Conservation (phyloP, 2,797 vertebrate genomes). For the Xiphophorus birchmanni region DNA sequence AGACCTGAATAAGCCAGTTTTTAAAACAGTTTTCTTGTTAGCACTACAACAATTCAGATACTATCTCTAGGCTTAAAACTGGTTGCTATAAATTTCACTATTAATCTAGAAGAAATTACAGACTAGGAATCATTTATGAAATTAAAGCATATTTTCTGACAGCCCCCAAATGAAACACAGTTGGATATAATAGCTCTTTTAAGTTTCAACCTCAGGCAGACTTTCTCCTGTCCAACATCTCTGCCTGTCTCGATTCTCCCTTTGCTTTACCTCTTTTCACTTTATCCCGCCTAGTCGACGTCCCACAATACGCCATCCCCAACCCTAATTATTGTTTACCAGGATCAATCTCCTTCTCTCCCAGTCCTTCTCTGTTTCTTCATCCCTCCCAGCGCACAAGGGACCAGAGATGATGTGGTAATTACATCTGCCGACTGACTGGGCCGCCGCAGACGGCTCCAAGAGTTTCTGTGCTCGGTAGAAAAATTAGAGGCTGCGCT, state of each 20-base stretch:
- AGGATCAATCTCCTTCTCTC: conserved; percentile 67
- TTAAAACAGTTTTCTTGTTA: neutral
- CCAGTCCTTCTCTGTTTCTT: conserved; percentile 31
- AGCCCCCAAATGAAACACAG: neutral
- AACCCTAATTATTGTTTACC: conserved; percentile 82
- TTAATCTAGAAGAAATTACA: neutral
- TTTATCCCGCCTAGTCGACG: conserved; percentile 60
- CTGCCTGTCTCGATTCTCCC: conserved; percentile 41
- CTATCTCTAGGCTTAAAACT: neutral
- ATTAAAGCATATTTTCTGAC: neutral
- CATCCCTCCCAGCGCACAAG: conserved; percentile 43
- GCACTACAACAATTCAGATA: neutral
- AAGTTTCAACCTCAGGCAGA: conserved; percentile 14
- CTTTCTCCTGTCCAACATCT: conserved; percentile 45
- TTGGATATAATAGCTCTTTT: conserved; percentile 25
- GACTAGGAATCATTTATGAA: neutral
- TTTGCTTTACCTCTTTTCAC: conserved; percentile 49
- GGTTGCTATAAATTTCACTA: neutral
- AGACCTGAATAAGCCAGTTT: neutral
- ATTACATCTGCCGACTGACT: conserved; percentile 79
- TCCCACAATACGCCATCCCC: conserved; percentile 72
- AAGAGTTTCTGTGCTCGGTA: conserved; percentile 67
- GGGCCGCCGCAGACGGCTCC: conserved; percentile 77
- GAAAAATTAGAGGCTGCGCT: conserved; percentile 79
- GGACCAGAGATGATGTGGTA: conserved; percentile 79